A percentile compares a stretch with the other conserved stretches of the same genome.
Evolutionary conservation across 2,888 invertebrate genomes (phyloP).

Genomic region (Xanthorhoe designata): DNA sequence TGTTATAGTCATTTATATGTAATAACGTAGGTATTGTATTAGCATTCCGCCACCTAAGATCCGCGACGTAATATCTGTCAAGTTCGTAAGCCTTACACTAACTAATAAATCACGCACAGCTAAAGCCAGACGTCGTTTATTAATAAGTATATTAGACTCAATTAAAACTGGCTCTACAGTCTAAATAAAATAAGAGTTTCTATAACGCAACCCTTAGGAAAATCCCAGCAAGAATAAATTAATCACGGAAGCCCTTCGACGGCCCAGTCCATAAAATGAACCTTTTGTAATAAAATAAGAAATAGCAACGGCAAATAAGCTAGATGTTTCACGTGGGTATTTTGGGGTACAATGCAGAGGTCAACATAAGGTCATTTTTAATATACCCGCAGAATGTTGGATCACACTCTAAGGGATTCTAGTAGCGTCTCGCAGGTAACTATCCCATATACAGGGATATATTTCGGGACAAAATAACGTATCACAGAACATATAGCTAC

Average conservation of each 20-base stretch:
- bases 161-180: conserved; percentile 11
- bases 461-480: conserved; percentile 36
- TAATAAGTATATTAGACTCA: not conserved
- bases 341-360: conserved; percentile 53
- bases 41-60: too few relatives aligned
- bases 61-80: too few relatives aligned
- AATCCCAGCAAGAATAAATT: conserved; percentile 44
- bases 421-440: conserved; percentile 38
- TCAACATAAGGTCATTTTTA: conserved; percentile 56
- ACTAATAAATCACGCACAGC: too few relatives aligned
- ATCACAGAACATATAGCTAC: conserved; percentile 13
- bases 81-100: too few relatives aligned
- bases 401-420: conserved; percentile 44
- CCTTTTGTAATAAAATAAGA: conserved; percentile 50
- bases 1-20: too few relatives aligned
- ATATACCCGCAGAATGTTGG: conserved; percentile 43
- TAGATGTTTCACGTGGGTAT: conserved; percentile 48
- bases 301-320: conserved; percentile 50
- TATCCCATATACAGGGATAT: conserved; percentile 28
- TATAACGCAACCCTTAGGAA: conserved; percentile 24
- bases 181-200: conserved; percentile 19
- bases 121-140: not conserved
- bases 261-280: conserved; percentile 45
- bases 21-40: too few relatives aligned
- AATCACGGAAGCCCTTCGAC: conserved; percentile 49